phyloP scores from a whole-genome alignment of 2,888 invertebrate species.

The Thysanoteuthis rhombus region DNA sequence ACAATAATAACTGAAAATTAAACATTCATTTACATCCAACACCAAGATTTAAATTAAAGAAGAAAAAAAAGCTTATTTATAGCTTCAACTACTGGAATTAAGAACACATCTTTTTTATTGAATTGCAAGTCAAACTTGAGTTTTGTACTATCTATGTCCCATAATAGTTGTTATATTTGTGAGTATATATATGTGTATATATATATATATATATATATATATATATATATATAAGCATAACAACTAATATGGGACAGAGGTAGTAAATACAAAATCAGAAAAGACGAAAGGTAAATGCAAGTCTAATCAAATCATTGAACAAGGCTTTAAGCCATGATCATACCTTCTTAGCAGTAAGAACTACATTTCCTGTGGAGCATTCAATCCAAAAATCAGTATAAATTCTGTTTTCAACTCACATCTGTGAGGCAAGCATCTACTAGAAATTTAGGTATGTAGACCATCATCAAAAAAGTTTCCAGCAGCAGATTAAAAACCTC shows the following conservation, averaged over 20 bases:
- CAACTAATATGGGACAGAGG: no score
- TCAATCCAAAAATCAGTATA: neutral
- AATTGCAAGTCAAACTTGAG: neutral
- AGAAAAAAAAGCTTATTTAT: neutral
- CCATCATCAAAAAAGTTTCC: neutral
- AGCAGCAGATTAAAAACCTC: neutral
- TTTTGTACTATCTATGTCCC: no score
- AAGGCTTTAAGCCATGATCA: neutral
- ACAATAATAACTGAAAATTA: conserved; percentile 12
- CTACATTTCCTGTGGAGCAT: neutral
- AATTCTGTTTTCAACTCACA: neutral
- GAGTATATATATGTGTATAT: no score
- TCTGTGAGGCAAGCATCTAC: neutral
- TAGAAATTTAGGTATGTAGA: neutral
- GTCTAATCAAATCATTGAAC: neutral
- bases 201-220: no score
- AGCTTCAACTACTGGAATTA: neutral
- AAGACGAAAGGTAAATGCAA: neutral
- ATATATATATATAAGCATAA: no score
- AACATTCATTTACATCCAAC: neutral
- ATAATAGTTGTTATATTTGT: no score
- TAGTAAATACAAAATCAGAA: neutral
- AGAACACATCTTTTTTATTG: neutral
- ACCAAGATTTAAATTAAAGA: neutral
- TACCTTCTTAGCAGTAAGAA: neutral